Conservation (phyloP, 2,797 vertebrate species). For the Myripristis murdjan region DNA sequence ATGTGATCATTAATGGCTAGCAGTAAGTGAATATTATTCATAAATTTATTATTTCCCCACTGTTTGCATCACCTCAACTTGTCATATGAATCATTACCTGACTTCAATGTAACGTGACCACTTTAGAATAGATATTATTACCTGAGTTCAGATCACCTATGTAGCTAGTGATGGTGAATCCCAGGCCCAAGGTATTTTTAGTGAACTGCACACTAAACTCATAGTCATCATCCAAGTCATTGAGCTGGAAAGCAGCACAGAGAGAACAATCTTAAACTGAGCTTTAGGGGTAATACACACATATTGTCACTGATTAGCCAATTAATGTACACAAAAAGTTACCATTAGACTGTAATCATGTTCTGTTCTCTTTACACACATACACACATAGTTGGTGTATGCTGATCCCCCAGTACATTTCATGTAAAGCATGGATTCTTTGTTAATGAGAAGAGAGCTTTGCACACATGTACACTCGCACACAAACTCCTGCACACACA, state of each 20-base stretch:
- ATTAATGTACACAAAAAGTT: not conserved
- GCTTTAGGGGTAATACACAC: not conserved
- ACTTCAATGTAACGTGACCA: not conserved
- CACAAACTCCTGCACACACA: constrained; percentile 39
- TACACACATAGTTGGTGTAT: not conserved
- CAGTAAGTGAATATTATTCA: not conserved
- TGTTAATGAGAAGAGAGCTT: not conserved
- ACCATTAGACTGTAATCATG: not conserved
- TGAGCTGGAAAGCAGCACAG: constrained; percentile 75
- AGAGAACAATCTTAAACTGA: not conserved
- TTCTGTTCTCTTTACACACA: not conserved
- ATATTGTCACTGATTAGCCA: not conserved
- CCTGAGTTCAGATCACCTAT: constrained; percentile 92
- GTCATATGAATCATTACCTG: too few species aligned
- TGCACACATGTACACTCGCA: constrained; percentile 5
- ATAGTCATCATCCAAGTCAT: constrained; percentile 71
- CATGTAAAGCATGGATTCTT: not conserved
- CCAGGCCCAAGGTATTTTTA: constrained; percentile 92
- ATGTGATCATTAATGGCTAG: not conserved
- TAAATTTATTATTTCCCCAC: not conserved
- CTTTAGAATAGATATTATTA: constrained; percentile 63
- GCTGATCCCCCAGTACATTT: not conserved
- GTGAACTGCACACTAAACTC: constrained; percentile 91
- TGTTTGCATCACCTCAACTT: not conserved
- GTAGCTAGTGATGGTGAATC: constrained; percentile 93